Conservation (phyloP, 2,888 invertebrate genomes). For the Agapetus fuscipes region DNA sequence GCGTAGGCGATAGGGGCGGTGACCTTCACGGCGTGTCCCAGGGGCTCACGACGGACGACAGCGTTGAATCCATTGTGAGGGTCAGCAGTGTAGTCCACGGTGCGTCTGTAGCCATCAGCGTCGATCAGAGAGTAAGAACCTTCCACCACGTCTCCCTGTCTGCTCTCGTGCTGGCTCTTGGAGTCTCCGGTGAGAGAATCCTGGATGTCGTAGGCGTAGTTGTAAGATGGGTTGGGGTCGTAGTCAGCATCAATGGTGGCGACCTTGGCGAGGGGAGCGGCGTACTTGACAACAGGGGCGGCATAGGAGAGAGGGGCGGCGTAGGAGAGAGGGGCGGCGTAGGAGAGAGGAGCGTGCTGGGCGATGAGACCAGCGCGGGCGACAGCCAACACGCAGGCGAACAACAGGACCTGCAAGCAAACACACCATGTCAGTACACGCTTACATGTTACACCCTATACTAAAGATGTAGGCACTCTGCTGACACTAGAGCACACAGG, state of each 20-base stretch:
- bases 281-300: constrained; percentile 7
- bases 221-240: constrained; percentile 55
- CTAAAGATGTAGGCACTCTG: too few species aligned
- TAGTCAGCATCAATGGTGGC: constrained; percentile 25
- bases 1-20: constrained; percentile 23
- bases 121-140: constrained; percentile 38
- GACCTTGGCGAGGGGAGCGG: constrained; percentile 1
- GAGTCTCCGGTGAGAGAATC: constrained; percentile 53
- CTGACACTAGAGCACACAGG: too few species aligned
- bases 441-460: too few species aligned
- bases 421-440: too few species aligned
- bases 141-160: constrained; percentile 24
- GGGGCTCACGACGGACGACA: constrained; percentile 33
- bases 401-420: constrained; percentile 17
- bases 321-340: constrained; percentile 18
- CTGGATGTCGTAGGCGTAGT: constrained; percentile 59
- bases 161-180: constrained; percentile 39
- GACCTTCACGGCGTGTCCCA: constrained; percentile 17
- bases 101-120: constrained; percentile 31
- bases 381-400: constrained; percentile 36
- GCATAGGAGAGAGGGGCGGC: constrained; percentile 31
- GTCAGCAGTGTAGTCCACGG: constrained; percentile 38
- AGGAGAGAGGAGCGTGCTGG: constrained; percentile 26
- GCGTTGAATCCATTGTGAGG: constrained; percentile 43
- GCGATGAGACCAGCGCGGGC: constrained; percentile 35